Conservation (phyloP, 2,113 vertebrate genomes). For the Macheiramphus alcinus region DNA sequence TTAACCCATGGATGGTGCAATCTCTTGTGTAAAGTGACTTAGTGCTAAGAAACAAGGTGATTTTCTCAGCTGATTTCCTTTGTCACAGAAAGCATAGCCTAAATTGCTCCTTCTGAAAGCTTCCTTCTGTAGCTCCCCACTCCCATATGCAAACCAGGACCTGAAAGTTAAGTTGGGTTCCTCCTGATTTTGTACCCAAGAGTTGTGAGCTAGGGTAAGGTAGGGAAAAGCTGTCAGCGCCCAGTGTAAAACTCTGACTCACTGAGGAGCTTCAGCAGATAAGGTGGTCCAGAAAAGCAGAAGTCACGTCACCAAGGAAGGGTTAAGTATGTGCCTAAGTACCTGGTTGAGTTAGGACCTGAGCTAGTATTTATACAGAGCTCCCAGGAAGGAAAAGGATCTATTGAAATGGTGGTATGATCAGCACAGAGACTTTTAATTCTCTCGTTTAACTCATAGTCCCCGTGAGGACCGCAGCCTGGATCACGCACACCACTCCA, state of each 20-base stretch:
- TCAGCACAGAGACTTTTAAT: not conserved
- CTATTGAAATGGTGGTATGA: rapidly evolving
- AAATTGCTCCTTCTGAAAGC: not conserved
- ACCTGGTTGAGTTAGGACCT: not conserved
- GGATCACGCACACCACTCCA: not conserved
- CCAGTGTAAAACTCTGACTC: not conserved
- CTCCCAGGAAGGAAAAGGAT: not conserved
- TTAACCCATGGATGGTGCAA: not conserved
- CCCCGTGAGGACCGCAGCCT: not conserved
- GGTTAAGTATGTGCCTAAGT: not conserved
- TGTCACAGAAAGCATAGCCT: not conserved
- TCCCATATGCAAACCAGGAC: not conserved
- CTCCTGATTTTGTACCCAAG: not conserved
- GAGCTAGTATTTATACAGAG: not conserved
- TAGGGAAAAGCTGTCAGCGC: not conserved
- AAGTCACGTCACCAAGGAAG: not conserved
- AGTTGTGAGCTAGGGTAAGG: not conserved
- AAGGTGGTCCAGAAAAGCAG: not conserved
- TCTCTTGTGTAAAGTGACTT: not conserved
- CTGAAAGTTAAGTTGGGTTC: not conserved
- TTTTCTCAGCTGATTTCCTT: not conserved
- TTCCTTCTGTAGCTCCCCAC: not conserved
- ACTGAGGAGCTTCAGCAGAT: not conserved
- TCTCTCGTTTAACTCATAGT: not conserved
- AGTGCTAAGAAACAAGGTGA: not conserved